A percentile compares a stretch with the other conserved stretches of the same genome.
Evolutionary conservation across 2,888 invertebrate genomes (phyloP).

Genomic region (Orchesellides sinensis): DNA sequence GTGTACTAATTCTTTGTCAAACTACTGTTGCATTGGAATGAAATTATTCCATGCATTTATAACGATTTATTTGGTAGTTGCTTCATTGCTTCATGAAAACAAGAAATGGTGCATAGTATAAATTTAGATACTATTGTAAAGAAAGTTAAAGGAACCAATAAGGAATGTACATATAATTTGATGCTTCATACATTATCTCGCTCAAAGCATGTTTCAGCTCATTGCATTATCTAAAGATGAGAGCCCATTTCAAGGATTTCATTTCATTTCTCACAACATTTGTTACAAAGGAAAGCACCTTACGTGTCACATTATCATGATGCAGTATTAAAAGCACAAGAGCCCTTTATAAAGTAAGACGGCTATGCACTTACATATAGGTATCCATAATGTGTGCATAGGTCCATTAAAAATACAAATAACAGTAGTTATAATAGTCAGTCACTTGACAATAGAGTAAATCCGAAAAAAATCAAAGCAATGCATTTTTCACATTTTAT

Average conservation of each 20-base stretch:
- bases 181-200: background rate
- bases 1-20: conserved; percentile 42
- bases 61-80: conserved; percentile 41
- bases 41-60: conserved; percentile 48
- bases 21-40: conserved; percentile 27
- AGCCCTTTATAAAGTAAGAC: background rate
- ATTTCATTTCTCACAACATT: conserved; percentile 49
- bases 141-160: too few relatives aligned
- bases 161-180: too few relatives aligned
- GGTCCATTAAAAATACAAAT: conserved; percentile 34
- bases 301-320: conserved; percentile 54
- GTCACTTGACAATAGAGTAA: conserved; percentile 48
- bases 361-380: background rate
- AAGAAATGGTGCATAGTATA: too few relatives aligned
- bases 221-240: conserved; percentile 7
- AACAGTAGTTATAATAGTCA: conserved; percentile 43
- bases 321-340: conserved; percentile 23
- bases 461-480: conserved; percentile 42
- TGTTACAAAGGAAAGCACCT: conserved; percentile 42
- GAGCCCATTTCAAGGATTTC: conserved; percentile 44
- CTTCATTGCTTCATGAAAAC: background rate
- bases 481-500: conserved; percentile 31
- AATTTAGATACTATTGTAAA: too few relatives aligned
- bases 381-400: background rate
- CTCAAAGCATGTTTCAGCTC: conserved; percentile 29